Evolutionary conservation across 2,797 vertebrate genomes (phyloP), one percentile per base, ranked within the genome.

Genomic region (Lates japonicus): DNA sequence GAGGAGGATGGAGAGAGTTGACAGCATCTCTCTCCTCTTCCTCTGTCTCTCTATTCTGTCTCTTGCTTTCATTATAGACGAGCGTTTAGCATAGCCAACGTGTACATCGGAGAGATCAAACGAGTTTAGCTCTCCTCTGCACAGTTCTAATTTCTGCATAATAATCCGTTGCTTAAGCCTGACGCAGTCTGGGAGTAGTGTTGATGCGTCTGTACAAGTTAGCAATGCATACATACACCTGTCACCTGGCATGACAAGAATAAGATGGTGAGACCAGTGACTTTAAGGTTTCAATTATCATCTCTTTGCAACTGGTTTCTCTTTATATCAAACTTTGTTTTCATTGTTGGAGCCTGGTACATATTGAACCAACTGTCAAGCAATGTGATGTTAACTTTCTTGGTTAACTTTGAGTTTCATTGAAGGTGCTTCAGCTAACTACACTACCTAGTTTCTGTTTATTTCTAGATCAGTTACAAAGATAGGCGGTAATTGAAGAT

Each of bases 11-110:
- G 84, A 82, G 85, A 71, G 84, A 84, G 85, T 80, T 91, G 93
- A 92, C 90, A 91, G 91, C 86, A 71, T 89, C 76, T 74, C 86
- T 81, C 86, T 90, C 70, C 76, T 89, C 80, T 86, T 88, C 86
- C 84, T 90, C 88, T 63, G 65, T 87, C 84, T 92, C 91, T 92
- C 90, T 92, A n/a, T 90, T 94, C 81, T 48, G 86, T 92, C 88
- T 72, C 73, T 62, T 1, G 42, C 29, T 33, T 73, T 77, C 70
- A 16, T n/a, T 37, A 72, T 20, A 66, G 41, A 48, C 65, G 4
- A 11, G 70, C 31, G 19, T 60, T n/a, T 12, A n/a, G n/a, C n/a
- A n/a, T n/a, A n/a, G 7, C 19, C 63, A 65, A 41, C 66, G 66
- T 25, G 22, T 61, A 64, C 78, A 37, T 14, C 39, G 20, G 7